These are phyloP conservation scores for Psettodes erumei DNA, from an alignment of 2,113 vertebrate genomes.

Conservation along the genomic window DNA sequence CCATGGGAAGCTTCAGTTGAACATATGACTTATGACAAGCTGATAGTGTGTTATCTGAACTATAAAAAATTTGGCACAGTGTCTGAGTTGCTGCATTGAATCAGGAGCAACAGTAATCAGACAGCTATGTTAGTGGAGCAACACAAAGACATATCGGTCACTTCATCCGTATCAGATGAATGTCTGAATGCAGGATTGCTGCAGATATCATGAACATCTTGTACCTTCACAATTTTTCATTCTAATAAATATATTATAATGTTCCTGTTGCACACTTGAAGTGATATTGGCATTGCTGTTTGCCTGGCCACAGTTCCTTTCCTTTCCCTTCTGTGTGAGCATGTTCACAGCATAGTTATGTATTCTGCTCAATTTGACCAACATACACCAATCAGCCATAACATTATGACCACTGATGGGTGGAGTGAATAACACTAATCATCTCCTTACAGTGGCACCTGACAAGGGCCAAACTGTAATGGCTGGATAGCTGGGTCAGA, in stretches of 20 bases:
- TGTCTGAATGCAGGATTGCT: too few relatives aligned
- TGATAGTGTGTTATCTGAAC: conserved; percentile 35
- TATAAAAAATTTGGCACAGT: conserved; percentile 12
- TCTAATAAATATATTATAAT: not conserved
- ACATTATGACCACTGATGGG: too few relatives aligned
- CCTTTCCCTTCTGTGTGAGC: not conserved
- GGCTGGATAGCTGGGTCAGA: too few relatives aligned
- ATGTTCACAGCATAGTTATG: not conserved
- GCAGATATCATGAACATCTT: conserved; percentile 1
- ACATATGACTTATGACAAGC: conserved; percentile 34
- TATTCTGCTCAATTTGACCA: not conserved
- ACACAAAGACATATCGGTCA: not conserved
- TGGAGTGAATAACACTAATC: too few relatives aligned
- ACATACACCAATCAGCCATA: too few relatives aligned
- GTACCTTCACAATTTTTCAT: too few relatives aligned
- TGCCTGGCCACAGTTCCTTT: too few relatives aligned
- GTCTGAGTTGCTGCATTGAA: conserved; percentile 34
- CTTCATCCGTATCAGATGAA: too few relatives aligned
- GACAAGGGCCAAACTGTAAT: too few relatives aligned
- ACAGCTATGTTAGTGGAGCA: conserved; percentile 16
- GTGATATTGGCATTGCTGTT: too few relatives aligned
- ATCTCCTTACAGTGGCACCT: too few relatives aligned
- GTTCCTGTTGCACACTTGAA: not conserved
- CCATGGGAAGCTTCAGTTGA: conserved; percentile 12
- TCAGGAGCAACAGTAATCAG: conserved; percentile 45